Percentiles rank a stretch among this genome's conserved stretches.
phyloP scores from a whole-genome alignment of 2,888 invertebrate species.

The Arge pagana region DNA sequence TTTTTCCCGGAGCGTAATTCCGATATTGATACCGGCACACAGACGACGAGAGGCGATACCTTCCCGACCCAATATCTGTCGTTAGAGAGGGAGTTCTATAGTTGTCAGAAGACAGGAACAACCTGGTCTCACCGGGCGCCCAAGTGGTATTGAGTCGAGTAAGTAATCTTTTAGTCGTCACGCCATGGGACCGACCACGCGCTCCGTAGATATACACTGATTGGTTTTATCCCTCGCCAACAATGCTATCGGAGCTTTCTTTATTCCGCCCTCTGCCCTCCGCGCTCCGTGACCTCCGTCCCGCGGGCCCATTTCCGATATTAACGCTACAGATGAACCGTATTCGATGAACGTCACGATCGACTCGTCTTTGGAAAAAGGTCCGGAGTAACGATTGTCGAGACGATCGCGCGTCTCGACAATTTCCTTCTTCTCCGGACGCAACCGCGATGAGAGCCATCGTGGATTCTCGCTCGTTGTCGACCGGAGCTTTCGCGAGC shows the following conservation, averaged over 20 bases:
- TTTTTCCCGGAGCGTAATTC: slow-evolving; percentile 6
- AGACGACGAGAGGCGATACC: background rate
- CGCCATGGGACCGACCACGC: slow-evolving; percentile 42
- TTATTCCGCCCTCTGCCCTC: slow-evolving; percentile 11
- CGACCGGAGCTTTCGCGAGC: too few relatives aligned
- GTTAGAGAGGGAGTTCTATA: too few relatives aligned
- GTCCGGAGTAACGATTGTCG: too few relatives aligned
- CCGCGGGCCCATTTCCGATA: slow-evolving; percentile 12
- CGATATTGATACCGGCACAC: slow-evolving; percentile 7
- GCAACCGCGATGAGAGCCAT: too few relatives aligned
- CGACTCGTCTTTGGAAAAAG: too few relatives aligned
- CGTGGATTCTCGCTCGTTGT: too few relatives aligned
- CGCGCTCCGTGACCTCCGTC: background rate
- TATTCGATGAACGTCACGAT: too few relatives aligned
- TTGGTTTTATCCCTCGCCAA: slow-evolving; percentile 46
- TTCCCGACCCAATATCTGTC: slow-evolving; percentile 15
- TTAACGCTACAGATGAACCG: slow-evolving; percentile 5
- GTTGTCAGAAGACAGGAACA: too few relatives aligned
- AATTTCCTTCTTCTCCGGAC: too few relatives aligned
- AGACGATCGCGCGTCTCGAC: too few relatives aligned
- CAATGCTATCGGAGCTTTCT: slow-evolving; percentile 17
- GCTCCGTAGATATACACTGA: slow-evolving; percentile 44
- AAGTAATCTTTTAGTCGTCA: slow-evolving; percentile 55
- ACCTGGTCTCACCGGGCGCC: slow-evolving; percentile 26
- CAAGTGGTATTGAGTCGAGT: slow-evolving; percentile 47